Evolutionary conservation across 2,888 invertebrate genomes (phyloP), one percentile per base, ranked within the genome.

Genomic region (Clivina fossor): DNA sequence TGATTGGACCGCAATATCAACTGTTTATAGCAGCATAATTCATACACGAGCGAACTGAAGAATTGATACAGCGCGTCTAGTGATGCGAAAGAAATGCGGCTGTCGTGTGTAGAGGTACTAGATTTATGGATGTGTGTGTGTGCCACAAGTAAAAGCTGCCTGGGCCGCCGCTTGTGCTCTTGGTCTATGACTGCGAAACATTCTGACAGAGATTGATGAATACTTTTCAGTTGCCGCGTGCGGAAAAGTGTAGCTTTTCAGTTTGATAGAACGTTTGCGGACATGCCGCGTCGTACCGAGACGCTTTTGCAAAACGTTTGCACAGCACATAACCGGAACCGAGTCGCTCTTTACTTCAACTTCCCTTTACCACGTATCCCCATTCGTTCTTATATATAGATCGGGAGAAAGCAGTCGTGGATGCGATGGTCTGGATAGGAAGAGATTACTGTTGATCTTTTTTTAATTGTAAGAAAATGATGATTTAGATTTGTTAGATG

Each of bases 161-260:
- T n/a, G n/a, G n/a, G n/a, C n/a, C n/a, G n/a, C n/a, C n/a, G n/a
- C n/a, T n/a, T n/a, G 26, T 24, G 26, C 26, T 9, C 15, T 18
- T 41, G 43, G 41, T 53, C 44, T 53, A 53, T 44, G 53, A 44
- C 53, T 53, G 37, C 53, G 44, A 53, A 37, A 53, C 43, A 53
- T 44, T 44, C 53, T 44, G 53, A 53, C 53, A 53, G 33, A 44
- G 53, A 53, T 53, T 53, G 53, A 53, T 53, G 44, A 53, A 53
- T 44, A 44, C 44, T 44, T 53, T 44, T 53, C 53, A 53, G 44
- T 44, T 53, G 53, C 35, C 33, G 37, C 41, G 46, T 28, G 32
- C 40, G 53, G 53, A 53, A 53, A 53, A 53, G 44, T 53, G 53
- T 53, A 53, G 53, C 53, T 53, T 53, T 53, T 53, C 53, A 53